Percentiles rank a stretch among this genome's conserved stretches.
These are phyloP conservation scores for Miltochrista miniata DNA, from an alignment of 2,888 invertebrate species.

Conservation along the genomic window DNA sequence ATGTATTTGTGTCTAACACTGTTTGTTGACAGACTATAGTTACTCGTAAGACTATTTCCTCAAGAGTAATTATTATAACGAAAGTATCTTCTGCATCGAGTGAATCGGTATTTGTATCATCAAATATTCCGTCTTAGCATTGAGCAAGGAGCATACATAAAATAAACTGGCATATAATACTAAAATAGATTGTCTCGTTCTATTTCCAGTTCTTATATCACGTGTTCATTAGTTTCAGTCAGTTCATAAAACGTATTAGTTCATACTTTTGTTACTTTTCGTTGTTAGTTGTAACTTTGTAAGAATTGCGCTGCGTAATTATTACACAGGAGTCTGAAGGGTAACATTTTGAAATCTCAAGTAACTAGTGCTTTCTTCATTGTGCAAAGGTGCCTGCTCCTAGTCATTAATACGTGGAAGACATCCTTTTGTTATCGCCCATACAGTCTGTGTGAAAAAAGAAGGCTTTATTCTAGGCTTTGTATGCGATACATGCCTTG, in stretches of 20 bases:
- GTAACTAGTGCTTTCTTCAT: slow-evolving; percentile 56
- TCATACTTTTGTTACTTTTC: slow-evolving; percentile 18
- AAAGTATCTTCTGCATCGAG: too few relatives aligned
- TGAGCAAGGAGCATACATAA: slow-evolving; percentile 1
- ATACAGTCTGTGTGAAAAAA: slow-evolving; percentile 47
- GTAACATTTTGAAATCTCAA: slow-evolving; percentile 59
- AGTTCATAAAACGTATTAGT: slow-evolving; percentile 20
- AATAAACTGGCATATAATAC: slow-evolving; percentile 10
- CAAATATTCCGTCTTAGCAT: too few relatives aligned
- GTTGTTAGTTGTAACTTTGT: slow-evolving; percentile 28
- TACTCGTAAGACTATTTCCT: too few relatives aligned
- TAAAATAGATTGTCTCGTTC: slow-evolving; percentile 14
- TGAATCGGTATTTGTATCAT: too few relatives aligned
- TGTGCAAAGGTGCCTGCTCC: slow-evolving; percentile 52
- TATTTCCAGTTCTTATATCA: slow-evolving; percentile 10
- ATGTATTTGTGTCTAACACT: slow-evolving; percentile 26
- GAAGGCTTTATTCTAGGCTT: slow-evolving; percentile 50
- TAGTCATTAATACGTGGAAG: slow-evolving; percentile 62
- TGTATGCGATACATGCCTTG: slow-evolving; percentile 34
- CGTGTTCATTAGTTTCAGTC: slow-evolving; percentile 10
- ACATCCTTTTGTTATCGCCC: slow-evolving; percentile 58
- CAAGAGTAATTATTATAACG: too few relatives aligned
- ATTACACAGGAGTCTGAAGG: slow-evolving; percentile 34
- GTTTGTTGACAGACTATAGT: slow-evolving; percentile 23
- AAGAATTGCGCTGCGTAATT: slow-evolving; percentile 30